Percentiles rank a stretch among this genome's conserved stretches.
Evolutionary conservation across 2,113 vertebrate genomes (phyloP).

Genomic region (Pagrus major): DNA sequence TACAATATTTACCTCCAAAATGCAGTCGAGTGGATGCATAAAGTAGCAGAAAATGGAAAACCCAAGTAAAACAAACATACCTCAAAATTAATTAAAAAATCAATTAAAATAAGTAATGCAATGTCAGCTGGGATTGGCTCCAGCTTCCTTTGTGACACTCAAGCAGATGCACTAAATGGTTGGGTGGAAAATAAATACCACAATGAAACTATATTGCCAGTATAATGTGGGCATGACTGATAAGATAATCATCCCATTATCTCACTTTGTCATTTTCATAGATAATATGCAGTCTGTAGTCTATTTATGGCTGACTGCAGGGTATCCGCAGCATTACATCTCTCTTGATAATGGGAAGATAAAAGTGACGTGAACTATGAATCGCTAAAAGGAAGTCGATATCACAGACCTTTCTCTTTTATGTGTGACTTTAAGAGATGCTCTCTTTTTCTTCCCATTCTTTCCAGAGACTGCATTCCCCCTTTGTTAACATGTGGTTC

Average conservation of each 20-base stretch:
- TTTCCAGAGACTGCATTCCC: conserved; percentile 28
- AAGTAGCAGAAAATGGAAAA: too few species aligned
- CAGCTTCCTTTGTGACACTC: neutral
- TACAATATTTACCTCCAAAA: too few species aligned
- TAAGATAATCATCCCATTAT: neutral
- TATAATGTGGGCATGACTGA: neutral
- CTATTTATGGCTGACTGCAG: conserved; percentile 19
- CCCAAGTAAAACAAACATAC: too few species aligned
- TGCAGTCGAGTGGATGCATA: too few species aligned
- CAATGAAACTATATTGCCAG: neutral
- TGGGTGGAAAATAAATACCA: neutral
- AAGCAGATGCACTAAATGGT: neutral
- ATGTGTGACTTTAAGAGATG: conserved; percentile 4
- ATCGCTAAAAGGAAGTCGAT: conserved; percentile 37
- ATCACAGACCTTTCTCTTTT: conserved; percentile 8
- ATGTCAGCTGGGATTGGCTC: neutral
- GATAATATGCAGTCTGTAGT: neutral
- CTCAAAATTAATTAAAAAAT: too few species aligned
- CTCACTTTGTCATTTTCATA: conserved; percentile 1
- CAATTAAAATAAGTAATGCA: neutral
- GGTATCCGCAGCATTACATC: neutral
- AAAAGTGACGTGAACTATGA: conserved; percentile 35
- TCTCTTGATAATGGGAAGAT: conserved; percentile 27
- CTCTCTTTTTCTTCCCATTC: conserved; percentile 13
- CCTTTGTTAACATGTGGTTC: conserved; percentile 15